Conservation (phyloP, 2,797 vertebrate species). For the Brotogeris chrysoptera region DNA sequence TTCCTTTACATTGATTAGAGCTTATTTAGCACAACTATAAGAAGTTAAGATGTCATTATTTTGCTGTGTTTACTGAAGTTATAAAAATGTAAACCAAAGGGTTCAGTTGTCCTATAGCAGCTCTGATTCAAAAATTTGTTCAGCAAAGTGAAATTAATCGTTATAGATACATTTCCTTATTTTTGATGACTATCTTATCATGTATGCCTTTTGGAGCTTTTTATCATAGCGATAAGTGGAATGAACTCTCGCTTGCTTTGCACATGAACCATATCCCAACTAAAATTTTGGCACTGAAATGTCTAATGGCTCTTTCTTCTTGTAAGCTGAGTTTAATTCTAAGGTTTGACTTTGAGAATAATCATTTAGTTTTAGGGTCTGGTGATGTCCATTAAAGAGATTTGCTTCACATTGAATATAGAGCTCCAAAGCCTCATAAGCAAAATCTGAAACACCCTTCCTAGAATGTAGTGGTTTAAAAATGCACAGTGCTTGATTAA, state of each 20-base stretch:
- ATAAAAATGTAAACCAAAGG: background rate
- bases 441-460: conserved; percentile 9
- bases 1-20: background rate
- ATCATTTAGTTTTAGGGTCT: background rate
- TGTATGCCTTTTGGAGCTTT: fast-evolving
- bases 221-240: background rate
- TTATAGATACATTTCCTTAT: background rate
- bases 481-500: conserved; percentile 23
- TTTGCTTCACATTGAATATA: conserved; percentile 19
- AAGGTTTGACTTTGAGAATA: conserved; percentile 1
- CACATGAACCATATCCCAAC: background rate
- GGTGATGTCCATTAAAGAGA: conserved; percentile 14
- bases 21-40: background rate
- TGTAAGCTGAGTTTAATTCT: background rate
- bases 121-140: background rate
- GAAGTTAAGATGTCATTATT: background rate
- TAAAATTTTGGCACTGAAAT: conserved; percentile 7
- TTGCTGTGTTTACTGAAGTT: background rate
- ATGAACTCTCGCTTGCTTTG: background rate
- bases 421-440: background rate
- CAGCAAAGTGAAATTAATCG: background rate
- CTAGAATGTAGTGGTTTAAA: conserved; percentile 6
- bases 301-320: background rate
- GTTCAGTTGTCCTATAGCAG: background rate
- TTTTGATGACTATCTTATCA: background rate